Evolutionary conservation across 1,140 invertebrate species (phyloP), one percentile per base, ranked within the genome.

Genomic region (Armadillidium nasatum): DNA sequence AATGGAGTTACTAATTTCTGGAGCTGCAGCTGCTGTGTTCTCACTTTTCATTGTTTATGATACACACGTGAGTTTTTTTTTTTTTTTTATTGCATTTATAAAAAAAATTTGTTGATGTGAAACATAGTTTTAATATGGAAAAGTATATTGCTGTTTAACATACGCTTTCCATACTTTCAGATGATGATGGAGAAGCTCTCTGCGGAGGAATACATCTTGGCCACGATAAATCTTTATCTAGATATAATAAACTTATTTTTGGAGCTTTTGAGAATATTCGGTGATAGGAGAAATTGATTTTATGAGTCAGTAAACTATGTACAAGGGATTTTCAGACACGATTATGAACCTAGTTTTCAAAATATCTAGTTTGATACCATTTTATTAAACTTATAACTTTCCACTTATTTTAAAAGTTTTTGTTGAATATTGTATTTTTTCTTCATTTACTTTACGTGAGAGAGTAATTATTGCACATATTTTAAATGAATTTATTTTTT

Each of bases 171-270:
- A 33, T 33, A 33, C 33, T 33, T 33, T 33, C 77, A 91, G 83
- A 85, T 90, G 82, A 86, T 91, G 80, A 90, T 91, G 89, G 85
- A 88, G 78, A 88, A 86, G 75, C 83, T 91, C 54, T 91, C 90
- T n/a, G 87, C 91, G 0, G 91, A 93, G 83, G 91, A 92, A 82
- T 93, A 93, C 82, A 91, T 93, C 78, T 81, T 90, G 45, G 91
- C 90, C 0, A 92, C 93, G 11, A 92, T 95, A 79, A 92, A 92
- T 83, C 87, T 95, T 6, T 95, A 95, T 83, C 85, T 94, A 85
- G 93, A 95, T 84, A 94, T 95, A 72, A 87, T 95, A 66, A 94
- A 95, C 84, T 86, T 95, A 60, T 95, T 95, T 85, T 82, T 95
- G 2, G 89, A 94, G 84, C 91, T 94, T 79, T 85, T 95, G n/a